Percentiles rank a stretch among this genome's conserved stretches.
Conservation (phyloP, 1,140 invertebrate species). For the Drosophila serrata region DNA sequence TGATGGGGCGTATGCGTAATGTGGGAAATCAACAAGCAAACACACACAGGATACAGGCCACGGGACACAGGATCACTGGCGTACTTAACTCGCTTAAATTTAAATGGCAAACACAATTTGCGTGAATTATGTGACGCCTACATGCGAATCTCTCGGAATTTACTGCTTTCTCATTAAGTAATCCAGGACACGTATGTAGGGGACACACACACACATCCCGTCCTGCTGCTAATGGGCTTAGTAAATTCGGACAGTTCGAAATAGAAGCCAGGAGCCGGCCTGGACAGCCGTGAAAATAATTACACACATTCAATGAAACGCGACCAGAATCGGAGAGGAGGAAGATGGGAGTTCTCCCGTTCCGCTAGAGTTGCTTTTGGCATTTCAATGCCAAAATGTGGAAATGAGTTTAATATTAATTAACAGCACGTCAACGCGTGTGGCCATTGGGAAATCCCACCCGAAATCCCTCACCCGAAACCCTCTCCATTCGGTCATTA, state of each 20-base stretch:
- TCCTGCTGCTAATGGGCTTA: constrained; percentile 43
- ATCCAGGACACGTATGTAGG: constrained; percentile 57
- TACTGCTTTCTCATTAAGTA: constrained; percentile 62
- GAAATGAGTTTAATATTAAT: constrained; percentile 81
- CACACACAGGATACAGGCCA: not conserved
- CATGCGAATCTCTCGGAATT: constrained; percentile 58
- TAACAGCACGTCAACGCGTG: constrained; percentile 62
- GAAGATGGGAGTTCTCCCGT: not conserved
- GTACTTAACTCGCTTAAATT: constrained; percentile 69
- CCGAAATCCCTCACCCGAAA: constrained; percentile 1
- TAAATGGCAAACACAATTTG: constrained; percentile 75
- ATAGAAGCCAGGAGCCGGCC: constrained; percentile 19
- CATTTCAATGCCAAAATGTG: constrained; percentile 69
- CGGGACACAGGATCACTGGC: constrained; percentile 15
- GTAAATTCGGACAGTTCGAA: constrained; percentile 40
- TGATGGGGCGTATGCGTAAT: constrained; percentile 68
- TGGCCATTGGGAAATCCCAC: constrained; percentile 18
- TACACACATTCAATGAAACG: constrained; percentile 77
- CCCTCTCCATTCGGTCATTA: constrained; percentile 21
- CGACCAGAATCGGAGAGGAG: constrained; percentile 57
- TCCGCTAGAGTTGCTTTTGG: constrained; percentile 47
- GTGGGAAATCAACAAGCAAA: constrained; percentile 37
- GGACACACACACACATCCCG: constrained; percentile 2
- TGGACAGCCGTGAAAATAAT: constrained; percentile 70
- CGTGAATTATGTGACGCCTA: constrained; percentile 67